phyloP scores from a whole-genome alignment of 2,888 invertebrate genomes.

The Eilema depressum region DNA sequence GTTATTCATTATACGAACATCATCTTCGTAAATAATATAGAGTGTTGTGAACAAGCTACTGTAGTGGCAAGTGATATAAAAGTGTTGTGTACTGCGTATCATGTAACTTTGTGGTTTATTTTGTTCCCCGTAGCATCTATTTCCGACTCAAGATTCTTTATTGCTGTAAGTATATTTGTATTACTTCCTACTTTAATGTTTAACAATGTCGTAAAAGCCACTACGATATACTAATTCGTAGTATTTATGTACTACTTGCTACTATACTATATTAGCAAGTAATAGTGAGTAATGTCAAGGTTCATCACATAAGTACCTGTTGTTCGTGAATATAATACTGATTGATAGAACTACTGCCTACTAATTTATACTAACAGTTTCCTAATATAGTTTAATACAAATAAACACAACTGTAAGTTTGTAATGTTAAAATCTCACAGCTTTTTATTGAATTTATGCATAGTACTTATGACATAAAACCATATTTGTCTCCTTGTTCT shows the following conservation, averaged over 20 bases:
- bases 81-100: conserved; percentile 70
- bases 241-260: conserved; percentile 22
- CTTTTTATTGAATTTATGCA: not conserved
- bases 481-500: not conserved
- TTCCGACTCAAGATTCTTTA: conserved; percentile 66
- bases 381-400: conserved; percentile 13
- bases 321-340: conserved; percentile 5
- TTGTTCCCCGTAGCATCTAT: conserved; percentile 76
- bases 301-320: conserved; percentile 44
- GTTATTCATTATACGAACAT: conserved; percentile 44
- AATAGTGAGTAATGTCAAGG: conserved; percentile 68
- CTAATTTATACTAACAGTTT: conserved; percentile 13
- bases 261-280: conserved; percentile 18
- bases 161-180: conserved; percentile 62
- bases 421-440: not conserved
- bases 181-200: conserved; percentile 23
- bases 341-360: not conserved
- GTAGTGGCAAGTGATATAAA: conserved; percentile 66
- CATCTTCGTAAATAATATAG: conserved; percentile 34
- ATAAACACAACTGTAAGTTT: not conserved
- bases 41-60: conserved; percentile 49
- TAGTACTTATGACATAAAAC: not conserved
- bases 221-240: conserved; percentile 8
- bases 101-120: conserved; percentile 83
- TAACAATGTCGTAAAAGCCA: conserved; percentile 13